Evolutionary conservation across 2,797 vertebrate species (phyloP), one percentile per base, ranked within the genome.

Genomic region (Sternarchorhynchus goeldii): DNA sequence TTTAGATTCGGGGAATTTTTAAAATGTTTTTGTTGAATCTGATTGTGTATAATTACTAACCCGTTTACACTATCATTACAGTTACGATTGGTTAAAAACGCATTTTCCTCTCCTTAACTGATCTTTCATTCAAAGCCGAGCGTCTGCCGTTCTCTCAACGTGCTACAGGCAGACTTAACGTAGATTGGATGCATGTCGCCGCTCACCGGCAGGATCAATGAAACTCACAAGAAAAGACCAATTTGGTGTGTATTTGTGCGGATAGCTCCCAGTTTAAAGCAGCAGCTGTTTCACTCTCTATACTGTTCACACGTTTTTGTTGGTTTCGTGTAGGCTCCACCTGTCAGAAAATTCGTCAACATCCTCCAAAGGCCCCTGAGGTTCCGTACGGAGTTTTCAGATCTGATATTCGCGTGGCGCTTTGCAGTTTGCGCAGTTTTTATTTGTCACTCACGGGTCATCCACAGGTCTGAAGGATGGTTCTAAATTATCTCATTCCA

Each of bases 181-280:
- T 3, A 10, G 45, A 17, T 3, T 68, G 20, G 16, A 25, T 29
- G 34, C 34, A 14, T 65, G 18, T 41, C 18, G 1, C 3, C 10
- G 39, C 39, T 68, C 20, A 17, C 21, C 21, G 45, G 65, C 39
- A 67, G 65, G 36, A 66, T 66, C 64, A 67, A 16, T 50, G 74
- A 50, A 18, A 21, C 59, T 20, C 73, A 57, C 74, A 76, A 59
- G 71, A 55, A 50, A 73, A 45, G 39, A n/a, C 36, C 21, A 36
- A 12, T 18, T 7, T 20, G 34, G 34, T 45, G 17, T 39, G 20
- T 20, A 55, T 10, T 60, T 56, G 69, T 2, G 63, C 21, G 68
- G 80, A 81, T 69, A 77, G 80, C 63, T 59, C 29, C 55, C 2
- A 34, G 60, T 73, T 60, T 18, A 56, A 81, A 77, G 67, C 21